phyloP scores from a whole-genome alignment of 2,113 vertebrate genomes.

The Apteryx owenii region DNA sequence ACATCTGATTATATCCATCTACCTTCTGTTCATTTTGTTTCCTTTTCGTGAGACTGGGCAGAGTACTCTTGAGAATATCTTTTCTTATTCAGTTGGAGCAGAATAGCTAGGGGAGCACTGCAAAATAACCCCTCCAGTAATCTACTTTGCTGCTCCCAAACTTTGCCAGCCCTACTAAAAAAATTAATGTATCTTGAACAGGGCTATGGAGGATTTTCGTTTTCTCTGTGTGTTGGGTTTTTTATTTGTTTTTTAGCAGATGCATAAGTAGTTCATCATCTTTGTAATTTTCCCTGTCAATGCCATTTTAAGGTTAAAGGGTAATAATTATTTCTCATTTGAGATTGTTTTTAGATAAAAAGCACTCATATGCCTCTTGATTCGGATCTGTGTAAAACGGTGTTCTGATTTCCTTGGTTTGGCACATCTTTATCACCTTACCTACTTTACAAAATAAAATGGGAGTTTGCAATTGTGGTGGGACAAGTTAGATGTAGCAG shows the following conservation, averaged over 20 bases:
- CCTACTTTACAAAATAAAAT: not conserved
- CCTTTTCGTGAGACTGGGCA: not conserved
- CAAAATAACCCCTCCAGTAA: not conserved
- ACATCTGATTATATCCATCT: not conserved
- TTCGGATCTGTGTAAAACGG: not conserved
- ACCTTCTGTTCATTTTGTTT: not conserved
- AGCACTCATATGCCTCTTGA: not conserved
- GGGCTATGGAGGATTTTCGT: not conserved
- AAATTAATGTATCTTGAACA: not conserved
- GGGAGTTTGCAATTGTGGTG: not conserved
- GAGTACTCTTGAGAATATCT: not conserved
- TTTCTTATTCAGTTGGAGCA: not conserved
- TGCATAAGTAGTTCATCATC: fast-evolving
- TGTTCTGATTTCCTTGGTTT: not conserved
- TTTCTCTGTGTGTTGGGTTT: not conserved
- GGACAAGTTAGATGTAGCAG: not conserved
- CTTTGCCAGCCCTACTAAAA: not conserved
- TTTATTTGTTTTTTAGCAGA: not conserved
- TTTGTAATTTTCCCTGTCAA: not conserved
- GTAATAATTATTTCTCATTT: not conserved
- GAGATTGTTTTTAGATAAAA: not conserved
- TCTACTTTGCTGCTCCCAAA: not conserved
- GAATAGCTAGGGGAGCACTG: not conserved
- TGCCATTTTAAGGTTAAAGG: not conserved
- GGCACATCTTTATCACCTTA: not conserved